These are phyloP conservation scores for Myotis planiceps DNA, from an alignment of 2,797 vertebrate genomes.

Conservation along the genomic window DNA sequence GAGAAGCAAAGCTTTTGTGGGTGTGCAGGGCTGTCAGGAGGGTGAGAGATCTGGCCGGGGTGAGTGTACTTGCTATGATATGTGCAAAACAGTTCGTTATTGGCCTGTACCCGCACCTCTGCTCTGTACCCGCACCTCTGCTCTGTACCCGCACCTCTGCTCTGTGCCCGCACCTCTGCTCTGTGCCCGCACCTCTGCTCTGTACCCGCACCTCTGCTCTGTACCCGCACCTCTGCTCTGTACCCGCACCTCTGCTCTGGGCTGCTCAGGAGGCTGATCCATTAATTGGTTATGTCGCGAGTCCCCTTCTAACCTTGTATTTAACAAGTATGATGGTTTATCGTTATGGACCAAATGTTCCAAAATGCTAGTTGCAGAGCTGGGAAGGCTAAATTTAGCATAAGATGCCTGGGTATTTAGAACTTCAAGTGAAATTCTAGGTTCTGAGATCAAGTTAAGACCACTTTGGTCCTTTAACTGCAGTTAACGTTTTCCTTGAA, in stretches of 20 bases:
- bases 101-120: background rate
- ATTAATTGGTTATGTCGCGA: slow-evolving; percentile 67
- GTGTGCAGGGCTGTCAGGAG: background rate
- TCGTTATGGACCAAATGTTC: slow-evolving; percentile 61
- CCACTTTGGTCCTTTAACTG: slow-evolving; percentile 61
- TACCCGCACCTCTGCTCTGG: background rate
- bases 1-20: background rate
- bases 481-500: slow-evolving; percentile 75
- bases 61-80: background rate
- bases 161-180: no score
- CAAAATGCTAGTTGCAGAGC: slow-evolving; percentile 59
- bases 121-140: no score
- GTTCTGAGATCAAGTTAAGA: slow-evolving; percentile 72
- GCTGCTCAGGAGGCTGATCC: slow-evolving; percentile 12
- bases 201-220: background rate
- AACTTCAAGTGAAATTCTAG: slow-evolving; percentile 75
- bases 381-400: slow-evolving; percentile 74
- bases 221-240: background rate
- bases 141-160: no score
- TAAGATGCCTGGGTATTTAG: slow-evolving; percentile 60
- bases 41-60: background rate
- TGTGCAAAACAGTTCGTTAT: slow-evolving; percentile 41
- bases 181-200: no score
- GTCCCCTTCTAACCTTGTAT: slow-evolving; percentile 24
- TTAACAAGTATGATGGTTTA: slow-evolving; percentile 69